These are phyloP conservation scores for Hetaerina americana DNA, from an alignment of 1,140 invertebrate species.

Conservation along the genomic window DNA sequence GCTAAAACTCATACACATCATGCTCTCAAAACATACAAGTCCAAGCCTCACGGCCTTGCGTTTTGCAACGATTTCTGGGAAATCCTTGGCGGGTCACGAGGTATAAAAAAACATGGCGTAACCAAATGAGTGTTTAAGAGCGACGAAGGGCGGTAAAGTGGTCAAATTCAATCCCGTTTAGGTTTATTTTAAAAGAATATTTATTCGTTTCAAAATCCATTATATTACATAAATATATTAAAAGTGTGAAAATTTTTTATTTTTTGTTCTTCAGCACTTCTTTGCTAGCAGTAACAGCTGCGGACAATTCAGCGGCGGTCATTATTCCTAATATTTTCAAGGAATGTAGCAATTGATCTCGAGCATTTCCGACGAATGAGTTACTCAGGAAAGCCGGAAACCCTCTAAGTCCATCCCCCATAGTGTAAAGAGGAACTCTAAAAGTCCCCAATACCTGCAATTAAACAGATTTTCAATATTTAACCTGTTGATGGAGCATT, in stretches of 20 bases:
- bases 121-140: neutral
- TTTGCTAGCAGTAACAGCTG: constrained; percentile 9
- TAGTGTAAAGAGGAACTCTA: constrained; percentile 37
- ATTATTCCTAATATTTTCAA: constrained; percentile 18
- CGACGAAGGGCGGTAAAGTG: neutral
- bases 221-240: neutral
- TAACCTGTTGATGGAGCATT: too few relatives aligned
- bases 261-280: neutral
- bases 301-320: constrained; percentile 18
- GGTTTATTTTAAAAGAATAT: too few relatives aligned
- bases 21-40: constrained; percentile 11
- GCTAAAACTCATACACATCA: constrained; percentile 12
- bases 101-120: neutral
- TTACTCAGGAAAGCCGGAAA: constrained; percentile 38
- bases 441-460: constrained; percentile 31
- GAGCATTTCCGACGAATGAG: constrained; percentile 35
- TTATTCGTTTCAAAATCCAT: too few relatives aligned
- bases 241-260: neutral
- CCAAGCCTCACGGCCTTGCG: neutral
- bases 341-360: constrained; percentile 29
- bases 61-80: constrained; percentile 7
- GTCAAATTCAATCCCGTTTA: too few relatives aligned
- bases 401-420: constrained; percentile 35
- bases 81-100: neutral
- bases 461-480: constrained; percentile 22